These are phyloP conservation scores for Hipparchia semele DNA, from an alignment of 2,888 invertebrate species.

Conservation along the genomic window DNA sequence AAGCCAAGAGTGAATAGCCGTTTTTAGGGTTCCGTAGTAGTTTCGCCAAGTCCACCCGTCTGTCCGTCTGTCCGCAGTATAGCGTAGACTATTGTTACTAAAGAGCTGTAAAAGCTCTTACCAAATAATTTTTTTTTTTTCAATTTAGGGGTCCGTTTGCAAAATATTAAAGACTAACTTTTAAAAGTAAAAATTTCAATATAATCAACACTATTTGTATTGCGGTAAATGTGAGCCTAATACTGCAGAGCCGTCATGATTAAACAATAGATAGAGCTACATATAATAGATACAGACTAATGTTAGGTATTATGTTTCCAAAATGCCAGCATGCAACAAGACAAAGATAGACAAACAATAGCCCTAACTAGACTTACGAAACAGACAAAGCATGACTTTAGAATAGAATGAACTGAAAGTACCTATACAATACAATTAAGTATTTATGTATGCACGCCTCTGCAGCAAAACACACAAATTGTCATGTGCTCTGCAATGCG, in stretches of 20 bases:
- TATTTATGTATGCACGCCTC: slow-evolving; percentile 24
- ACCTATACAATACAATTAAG: neutral
- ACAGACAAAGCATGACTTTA: slow-evolving; percentile 9
- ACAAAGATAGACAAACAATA: slow-evolving; percentile 6
- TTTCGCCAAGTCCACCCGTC: too few relatives aligned
- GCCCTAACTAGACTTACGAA: slow-evolving; percentile 5
- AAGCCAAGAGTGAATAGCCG: too few relatives aligned
- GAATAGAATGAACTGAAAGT: slow-evolving; percentile 5
- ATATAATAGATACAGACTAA: neutral
- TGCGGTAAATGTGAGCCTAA: neutral
- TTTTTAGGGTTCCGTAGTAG: too few relatives aligned
- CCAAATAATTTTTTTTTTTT: too few relatives aligned
- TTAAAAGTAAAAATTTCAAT: too few relatives aligned
- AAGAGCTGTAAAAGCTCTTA: too few relatives aligned
- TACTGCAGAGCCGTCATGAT: neutral
- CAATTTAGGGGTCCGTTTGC: too few relatives aligned
- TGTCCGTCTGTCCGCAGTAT: too few relatives aligned
- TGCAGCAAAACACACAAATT: slow-evolving; percentile 24
- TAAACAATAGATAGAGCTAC: neutral
- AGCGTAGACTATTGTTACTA: too few relatives aligned
- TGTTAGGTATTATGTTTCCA: neutral
- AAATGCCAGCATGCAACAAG: neutral
- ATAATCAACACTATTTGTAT: neutral
- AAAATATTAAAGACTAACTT: too few relatives aligned
- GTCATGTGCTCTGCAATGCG: slow-evolving; percentile 24